Evolutionary conservation across 2,888 invertebrate genomes (phyloP).

Genomic region (Tiliacea aurago): DNA sequence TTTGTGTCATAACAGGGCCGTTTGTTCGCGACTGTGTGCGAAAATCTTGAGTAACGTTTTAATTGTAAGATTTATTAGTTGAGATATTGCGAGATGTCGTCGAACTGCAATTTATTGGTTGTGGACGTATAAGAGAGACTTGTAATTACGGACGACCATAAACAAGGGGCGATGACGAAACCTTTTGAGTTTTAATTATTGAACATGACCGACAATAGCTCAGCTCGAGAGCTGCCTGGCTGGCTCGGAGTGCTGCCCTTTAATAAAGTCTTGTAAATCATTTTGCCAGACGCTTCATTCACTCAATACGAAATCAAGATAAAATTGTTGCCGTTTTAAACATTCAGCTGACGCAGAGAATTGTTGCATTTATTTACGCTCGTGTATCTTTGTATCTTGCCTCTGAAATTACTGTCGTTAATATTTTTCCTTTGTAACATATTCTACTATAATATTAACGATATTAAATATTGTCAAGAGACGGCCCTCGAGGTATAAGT

Average conservation of each 20-base stretch:
- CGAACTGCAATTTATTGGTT: constrained; percentile 76
- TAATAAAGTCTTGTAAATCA: constrained; percentile 82
- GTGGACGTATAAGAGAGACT: constrained; percentile 69
- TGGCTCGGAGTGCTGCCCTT: constrained; percentile 76
- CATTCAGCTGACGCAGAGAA: constrained; percentile 37
- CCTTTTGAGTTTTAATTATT: constrained; percentile 86
- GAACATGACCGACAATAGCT: constrained; percentile 76
- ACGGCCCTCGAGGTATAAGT: constrained; percentile 11
- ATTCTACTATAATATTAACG: constrained; percentile 17
- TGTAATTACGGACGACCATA: constrained; percentile 81
- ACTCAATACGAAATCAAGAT: constrained; percentile 61
- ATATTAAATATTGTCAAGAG: constrained; percentile 34
- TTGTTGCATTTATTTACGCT: constrained; percentile 43
- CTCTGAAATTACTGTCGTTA: constrained; percentile 15
- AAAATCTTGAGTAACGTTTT: constrained; percentile 53
- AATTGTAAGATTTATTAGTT: constrained; percentile 66
- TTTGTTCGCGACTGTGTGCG: constrained; percentile 36
- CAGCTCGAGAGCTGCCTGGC: constrained; percentile 64
- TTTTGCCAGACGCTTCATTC: constrained; percentile 68
- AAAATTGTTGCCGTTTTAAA: constrained; percentile 53
- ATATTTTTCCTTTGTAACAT: constrained; percentile 15
- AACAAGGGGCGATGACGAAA: constrained; percentile 78
- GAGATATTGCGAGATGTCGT: constrained; percentile 71
- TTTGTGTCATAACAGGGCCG: constrained; percentile 56
- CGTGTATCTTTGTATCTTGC: constrained; percentile 37